phyloP scores from a whole-genome alignment of 2,797 vertebrate species.

The Halcyon smyrnensis region DNA sequence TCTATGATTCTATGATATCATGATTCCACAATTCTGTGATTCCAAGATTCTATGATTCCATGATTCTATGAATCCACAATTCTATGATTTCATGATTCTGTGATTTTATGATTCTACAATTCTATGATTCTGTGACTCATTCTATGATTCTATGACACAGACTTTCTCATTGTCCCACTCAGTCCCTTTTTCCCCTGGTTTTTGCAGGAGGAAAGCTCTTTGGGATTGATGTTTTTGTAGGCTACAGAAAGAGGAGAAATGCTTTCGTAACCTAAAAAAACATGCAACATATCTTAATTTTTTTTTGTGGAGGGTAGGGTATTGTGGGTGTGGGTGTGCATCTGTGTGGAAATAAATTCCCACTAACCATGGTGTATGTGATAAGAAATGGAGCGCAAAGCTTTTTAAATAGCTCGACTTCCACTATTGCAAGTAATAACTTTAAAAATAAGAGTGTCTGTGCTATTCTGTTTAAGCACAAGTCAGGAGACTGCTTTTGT shows the following conservation, averaged over 20 bases:
- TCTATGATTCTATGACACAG: too few species aligned
- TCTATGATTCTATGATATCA: too few species aligned
- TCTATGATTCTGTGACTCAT: too few species aligned
- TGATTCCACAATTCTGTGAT: too few species aligned
- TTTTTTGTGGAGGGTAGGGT: not conserved
- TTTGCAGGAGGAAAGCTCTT: not conserved
- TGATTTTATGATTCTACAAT: too few species aligned
- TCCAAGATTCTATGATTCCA: too few species aligned
- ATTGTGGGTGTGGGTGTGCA: conserved; percentile 4
- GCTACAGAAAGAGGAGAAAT: not conserved
- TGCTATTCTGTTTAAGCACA: not conserved
- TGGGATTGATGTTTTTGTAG: not conserved
- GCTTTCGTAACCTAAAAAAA: not conserved
- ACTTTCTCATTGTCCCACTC: too few species aligned
- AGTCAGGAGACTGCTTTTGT: not conserved
- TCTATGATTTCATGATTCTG: too few species aligned
- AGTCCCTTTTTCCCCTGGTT: not conserved
- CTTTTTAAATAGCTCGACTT: conserved; percentile 45
- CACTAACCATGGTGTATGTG: not conserved
- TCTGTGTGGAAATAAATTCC: conserved; percentile 18
- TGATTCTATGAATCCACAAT: too few species aligned
- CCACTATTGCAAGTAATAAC: not conserved
- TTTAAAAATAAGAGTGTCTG: not conserved
- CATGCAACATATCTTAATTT: not conserved
- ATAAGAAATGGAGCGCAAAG: conserved; percentile 10